phyloP scores from a whole-genome alignment of 2,888 invertebrate genomes.

The Acrocera orbiculus region DNA sequence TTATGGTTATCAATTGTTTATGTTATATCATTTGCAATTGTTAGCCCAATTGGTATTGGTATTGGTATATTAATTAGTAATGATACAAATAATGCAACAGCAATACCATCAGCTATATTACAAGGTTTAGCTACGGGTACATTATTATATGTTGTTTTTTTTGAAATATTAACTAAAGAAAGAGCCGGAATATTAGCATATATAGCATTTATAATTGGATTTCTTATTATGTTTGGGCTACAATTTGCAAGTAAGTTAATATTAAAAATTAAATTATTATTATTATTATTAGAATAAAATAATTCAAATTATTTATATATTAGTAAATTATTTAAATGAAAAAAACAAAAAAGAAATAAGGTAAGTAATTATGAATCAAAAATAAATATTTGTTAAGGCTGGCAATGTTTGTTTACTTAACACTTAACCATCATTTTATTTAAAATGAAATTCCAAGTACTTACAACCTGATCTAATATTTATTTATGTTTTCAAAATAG shows the following conservation, averaged over 20 bases:
- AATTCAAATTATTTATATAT: no score
- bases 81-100: slow-evolving; percentile 38
- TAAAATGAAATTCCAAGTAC: no score
- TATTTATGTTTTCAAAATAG: no score
- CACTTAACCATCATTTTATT: no score
- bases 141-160: slow-evolving; percentile 88
- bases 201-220: slow-evolving; percentile 47
- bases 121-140: slow-evolving; percentile 88
- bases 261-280: no score
- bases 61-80: slow-evolving; percentile 50
- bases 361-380: no score
- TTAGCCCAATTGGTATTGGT: slow-evolving; percentile 65
- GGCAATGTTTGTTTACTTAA: no score
- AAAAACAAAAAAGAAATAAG: no score
- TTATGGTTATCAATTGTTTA: slow-evolving; percentile 44
- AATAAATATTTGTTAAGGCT: no score
- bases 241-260: slow-evolving; percentile 24
- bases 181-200: slow-evolving; percentile 44
- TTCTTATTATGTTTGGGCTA: slow-evolving; percentile 52
- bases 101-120: slow-evolving; percentile 42
- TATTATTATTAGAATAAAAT: no score
- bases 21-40: slow-evolving; percentile 57
- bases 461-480: no score
- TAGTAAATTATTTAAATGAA: no score
- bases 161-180: slow-evolving; percentile 60